Base-by-base conservation (phyloP, 2,113 vertebrate genomes). In the Menura novaehollandiae region DNA sequence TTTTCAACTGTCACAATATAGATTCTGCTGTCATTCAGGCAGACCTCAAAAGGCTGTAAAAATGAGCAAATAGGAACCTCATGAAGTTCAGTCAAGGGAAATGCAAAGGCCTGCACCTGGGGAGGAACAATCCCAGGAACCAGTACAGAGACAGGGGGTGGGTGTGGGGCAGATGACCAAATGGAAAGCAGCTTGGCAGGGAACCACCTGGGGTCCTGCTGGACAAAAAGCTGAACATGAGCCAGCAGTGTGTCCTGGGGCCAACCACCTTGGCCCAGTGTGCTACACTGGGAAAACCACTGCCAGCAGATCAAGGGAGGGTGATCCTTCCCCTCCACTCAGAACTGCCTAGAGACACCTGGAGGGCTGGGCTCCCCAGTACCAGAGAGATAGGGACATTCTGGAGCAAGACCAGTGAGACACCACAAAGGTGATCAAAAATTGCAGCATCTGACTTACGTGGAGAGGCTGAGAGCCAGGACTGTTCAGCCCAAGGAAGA, bases 91-190 rank as follows among this genome's bases (percentile, higher is more conserved):
- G 1, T n/a, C 33, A 52, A n/a, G 39, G 51, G 11, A 69, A 88
- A 77, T 15, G 12, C 8, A 35, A 73, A 88, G 47, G 46, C 35
- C 53, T 46, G 33, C 13, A 51, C 14, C 6, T 46, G 11, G 23
- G 11, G 13, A 92, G 13, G 19, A 79, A 60, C 30, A 91, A 64
- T 22, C 12, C 56, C 35, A 39, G 13, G 18, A n/a, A 88, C 13
- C n/a, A 53, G 41, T 7, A 49, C 24, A 72, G 5, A 0, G 1
- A 16, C 19, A 22, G 21, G 16, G 39, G 13, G 52, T 28, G 26
- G 15, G 13, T n/a, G 13, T 55, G n/a, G 1, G 64, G 21, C 15
- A 7, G 17, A 16, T 0, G 4, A 46, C 8, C 7, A 6, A n/a
- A 53, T 13, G 33, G 37, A 51, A 85, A 69, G 37, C 35, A 63